These are phyloP conservation scores for Pogonomyrmex californicus DNA, from an alignment of 1,140 invertebrate genomes.

Conservation along the genomic window DNA sequence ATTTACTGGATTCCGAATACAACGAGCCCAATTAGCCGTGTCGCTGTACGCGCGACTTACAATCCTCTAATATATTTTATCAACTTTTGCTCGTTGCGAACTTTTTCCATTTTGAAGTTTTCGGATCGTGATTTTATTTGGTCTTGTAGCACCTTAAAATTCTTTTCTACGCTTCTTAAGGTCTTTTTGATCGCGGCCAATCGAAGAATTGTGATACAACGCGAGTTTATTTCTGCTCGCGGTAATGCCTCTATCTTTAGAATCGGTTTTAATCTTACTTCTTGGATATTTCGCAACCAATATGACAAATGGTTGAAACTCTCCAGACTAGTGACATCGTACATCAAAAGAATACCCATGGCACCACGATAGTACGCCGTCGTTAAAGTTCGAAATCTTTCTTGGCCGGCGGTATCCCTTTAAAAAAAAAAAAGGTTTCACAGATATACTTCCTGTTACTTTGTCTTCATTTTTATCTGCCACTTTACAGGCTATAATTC, in stretches of 20 bases:
- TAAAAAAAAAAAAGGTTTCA: slow-evolving; percentile 68
- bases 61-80: background rate
- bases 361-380: slow-evolving; percentile 95
- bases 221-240: background rate
- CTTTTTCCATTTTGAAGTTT: background rate
- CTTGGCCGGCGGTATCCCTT: slow-evolving; percentile 90
- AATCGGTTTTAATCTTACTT: slow-evolving; percentile 87
- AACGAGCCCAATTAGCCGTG: background rate
- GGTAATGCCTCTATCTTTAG: slow-evolving; percentile 32
- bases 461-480: background rate
- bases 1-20: background rate
- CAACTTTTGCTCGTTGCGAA: background rate
- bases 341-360: slow-evolving; percentile 95
- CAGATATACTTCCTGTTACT: background rate
- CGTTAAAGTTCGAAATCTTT: slow-evolving; percentile 93
- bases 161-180: background rate
- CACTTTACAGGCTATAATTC: background rate
- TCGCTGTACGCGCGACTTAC: background rate
- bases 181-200: background rate
- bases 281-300: slow-evolving; percentile 95
- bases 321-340: slow-evolving; percentile 95
- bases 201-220: slow-evolving; percentile 18
- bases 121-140: background rate
- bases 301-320: slow-evolving; percentile 95
- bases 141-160: background rate